Evolutionary conservation across 2,113 vertebrate genomes (phyloP).

Genomic region (Ornithorhynchus anatinus): DNA sequence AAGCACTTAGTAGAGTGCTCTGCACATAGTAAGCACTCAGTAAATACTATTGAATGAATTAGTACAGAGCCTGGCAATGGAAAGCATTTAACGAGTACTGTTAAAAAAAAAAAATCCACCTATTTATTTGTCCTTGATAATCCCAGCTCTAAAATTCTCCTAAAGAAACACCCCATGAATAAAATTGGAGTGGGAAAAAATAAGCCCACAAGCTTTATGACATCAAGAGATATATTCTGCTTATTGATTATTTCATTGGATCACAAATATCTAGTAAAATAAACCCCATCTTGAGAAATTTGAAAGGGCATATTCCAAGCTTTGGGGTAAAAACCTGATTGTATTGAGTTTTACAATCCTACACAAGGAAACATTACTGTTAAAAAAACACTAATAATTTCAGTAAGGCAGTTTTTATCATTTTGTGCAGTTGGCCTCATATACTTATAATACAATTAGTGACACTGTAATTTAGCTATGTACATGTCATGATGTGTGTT

Average conservation of each 20-base stretch:
- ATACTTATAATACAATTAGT: not conserved
- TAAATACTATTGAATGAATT: no score
- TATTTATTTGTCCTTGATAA: not conserved
- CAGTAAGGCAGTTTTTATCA: not conserved
- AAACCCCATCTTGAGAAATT: not conserved
- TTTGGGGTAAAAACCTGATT: not conserved
- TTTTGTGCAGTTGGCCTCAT: not conserved
- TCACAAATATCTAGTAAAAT: no score
- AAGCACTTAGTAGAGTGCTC: no score
- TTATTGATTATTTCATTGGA: no score
- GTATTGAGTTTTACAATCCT: not conserved
- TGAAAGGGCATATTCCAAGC: not conserved
- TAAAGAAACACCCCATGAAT: no score
- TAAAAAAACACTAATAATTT: not conserved
- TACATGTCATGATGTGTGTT: not conserved
- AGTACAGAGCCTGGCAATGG: no score
- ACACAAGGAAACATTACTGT: not conserved
- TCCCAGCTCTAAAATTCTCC: not conserved
- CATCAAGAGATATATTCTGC: no score
- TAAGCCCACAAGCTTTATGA: no score
- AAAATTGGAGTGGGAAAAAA: no score
- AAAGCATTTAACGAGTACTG: no score
- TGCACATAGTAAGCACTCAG: no score
- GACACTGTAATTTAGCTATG: not conserved
- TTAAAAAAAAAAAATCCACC: no score